Evolutionary conservation across 37 sponge, comb jelly and placozoan species (phyloP).

Genomic region (Diacarnus erythraeanus): DNA sequence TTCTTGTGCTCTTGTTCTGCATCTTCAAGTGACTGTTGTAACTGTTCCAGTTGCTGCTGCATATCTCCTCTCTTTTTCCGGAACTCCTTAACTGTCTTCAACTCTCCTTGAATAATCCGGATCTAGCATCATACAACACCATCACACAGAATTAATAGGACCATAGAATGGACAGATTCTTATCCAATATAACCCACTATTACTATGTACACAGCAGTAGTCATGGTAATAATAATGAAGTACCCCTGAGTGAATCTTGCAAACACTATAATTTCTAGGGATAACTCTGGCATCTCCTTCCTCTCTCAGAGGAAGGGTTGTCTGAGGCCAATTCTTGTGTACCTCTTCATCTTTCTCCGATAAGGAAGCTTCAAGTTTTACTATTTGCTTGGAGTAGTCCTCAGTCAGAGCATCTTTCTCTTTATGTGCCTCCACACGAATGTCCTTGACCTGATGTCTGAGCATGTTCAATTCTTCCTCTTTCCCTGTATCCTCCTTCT

Average conservation of each 20-base stretch:
- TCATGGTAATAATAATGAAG: too few relatives aligned
- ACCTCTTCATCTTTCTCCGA: conserved; percentile 51
- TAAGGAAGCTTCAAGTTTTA: conserved; percentile 31
- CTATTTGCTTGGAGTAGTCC: conserved; percentile 23
- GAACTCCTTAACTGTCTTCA: conserved; percentile 89
- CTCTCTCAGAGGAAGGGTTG: too few relatives aligned
- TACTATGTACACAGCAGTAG: too few relatives aligned
- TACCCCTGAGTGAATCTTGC: too few relatives aligned
- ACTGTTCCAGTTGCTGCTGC: conserved; percentile 78
- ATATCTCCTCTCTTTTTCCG: conserved; percentile 65
- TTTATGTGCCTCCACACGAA: conserved; percentile 40
- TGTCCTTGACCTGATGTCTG: conserved; percentile 70
- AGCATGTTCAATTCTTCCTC: conserved; percentile 44
- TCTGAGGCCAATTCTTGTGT: too few relatives aligned
- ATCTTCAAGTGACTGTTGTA: conserved; percentile 41
- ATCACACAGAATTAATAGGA: neutral
- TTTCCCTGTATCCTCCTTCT: conserved; percentile 76
- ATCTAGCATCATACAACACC: too few relatives aligned
- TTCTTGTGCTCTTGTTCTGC: conserved; percentile 51
- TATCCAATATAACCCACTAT: too few relatives aligned
- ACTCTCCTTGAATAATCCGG: conserved; percentile 74
- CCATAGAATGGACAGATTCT: too few relatives aligned
- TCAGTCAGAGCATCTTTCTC: conserved; percentile 60
- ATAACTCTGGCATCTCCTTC: too few relatives aligned
- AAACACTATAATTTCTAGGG: too few relatives aligned